Base-by-base conservation (phyloP, 2,888 invertebrate genomes). In the Megalurothrips usitatus region DNA sequence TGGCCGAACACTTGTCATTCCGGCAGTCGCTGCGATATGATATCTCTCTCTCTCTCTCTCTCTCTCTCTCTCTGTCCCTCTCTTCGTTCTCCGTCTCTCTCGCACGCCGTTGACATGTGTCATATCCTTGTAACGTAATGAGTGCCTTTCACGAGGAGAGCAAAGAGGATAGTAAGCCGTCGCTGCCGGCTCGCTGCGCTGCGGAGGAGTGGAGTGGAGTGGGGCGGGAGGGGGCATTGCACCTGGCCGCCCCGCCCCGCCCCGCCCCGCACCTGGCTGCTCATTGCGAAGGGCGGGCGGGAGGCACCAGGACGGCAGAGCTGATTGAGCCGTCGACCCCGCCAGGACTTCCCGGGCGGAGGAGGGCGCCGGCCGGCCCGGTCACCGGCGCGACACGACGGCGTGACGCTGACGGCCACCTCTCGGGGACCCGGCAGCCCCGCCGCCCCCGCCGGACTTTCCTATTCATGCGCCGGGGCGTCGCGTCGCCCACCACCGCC, bases 51-150 rank as follows among this genome's bases (percentile, higher is more conserved):
- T 43, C 34, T 43, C 34, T 43, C 34, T 43, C 34, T 43, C 34
- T 43, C 34, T 43, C 34, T 43, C 34, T 43, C 34, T 43, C 34
- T 43, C 34, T 43, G 3, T 43, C 34, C 6, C 34, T 43, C 34
- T 43, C 34, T 43, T 6, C 6, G 3, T 43, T 6, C 34, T 43
- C 14, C 6, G 14, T 58, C 58, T 58, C 14, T 58, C 19, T 58
- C 6, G 14, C 58, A n/a, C 17, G 58, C 19, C 58, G 17, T 58
- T 68, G 68, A 68, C 68, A 68, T 68, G 68, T 68, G 68, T 68
- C 68, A 68, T n/a, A n/a, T 23, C 68, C 68, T 68, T 23, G 68
- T 68, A 63, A 68, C 68, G 68, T 68, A 68, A 68, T 23, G 68
- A 23, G 68, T 23, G 23, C 23, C 68, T 68, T 68, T 23, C 63